phyloP scores from a whole-genome alignment of 1,140 invertebrate species.

The Drosophila punjabiensis region DNA sequence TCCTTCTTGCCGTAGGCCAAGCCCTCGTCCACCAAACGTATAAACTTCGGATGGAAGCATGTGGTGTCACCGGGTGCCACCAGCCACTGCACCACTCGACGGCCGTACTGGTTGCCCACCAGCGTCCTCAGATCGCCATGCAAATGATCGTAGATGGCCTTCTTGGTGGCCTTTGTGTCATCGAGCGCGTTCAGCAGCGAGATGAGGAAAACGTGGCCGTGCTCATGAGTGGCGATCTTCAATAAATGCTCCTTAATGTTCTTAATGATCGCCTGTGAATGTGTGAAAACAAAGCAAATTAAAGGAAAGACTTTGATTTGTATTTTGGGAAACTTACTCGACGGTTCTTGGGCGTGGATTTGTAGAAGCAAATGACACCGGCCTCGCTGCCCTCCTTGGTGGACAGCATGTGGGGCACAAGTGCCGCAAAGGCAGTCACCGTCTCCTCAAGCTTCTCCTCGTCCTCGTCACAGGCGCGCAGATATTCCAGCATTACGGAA shows the following conservation, averaged over 20 bases:
- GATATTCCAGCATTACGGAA: conserved; percentile 92
- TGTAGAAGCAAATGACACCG: conserved; percentile 94
- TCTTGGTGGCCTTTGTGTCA: conserved; percentile 95
- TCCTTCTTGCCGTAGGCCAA: conserved; percentile 93
- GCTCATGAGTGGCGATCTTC: conserved; percentile 93
- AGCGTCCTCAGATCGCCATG: conserved; percentile 90
- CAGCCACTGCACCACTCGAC: conserved; percentile 92
- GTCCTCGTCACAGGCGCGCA: conserved; percentile 88
- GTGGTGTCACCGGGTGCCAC: conserved; percentile 91
- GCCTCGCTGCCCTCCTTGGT: conserved; percentile 93
- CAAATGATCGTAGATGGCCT: conserved; percentile 92
- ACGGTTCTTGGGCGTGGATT: conserved; percentile 82
- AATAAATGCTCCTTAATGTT: conserved; percentile 93
- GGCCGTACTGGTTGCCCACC: conserved; percentile 90
- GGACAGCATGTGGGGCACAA: conserved; percentile 92
- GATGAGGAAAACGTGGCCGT: conserved; percentile 93
- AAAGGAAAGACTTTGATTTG: neutral
- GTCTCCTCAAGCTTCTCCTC: conserved; percentile 87
- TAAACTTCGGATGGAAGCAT: conserved; percentile 91
- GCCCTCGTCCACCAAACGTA: conserved; percentile 90
- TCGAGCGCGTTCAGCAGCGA: conserved; percentile 96
- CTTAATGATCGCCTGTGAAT: conserved; percentile 89
- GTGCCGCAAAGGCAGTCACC: conserved; percentile 89
- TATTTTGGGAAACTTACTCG: conserved; percentile 53
- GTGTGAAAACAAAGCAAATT: no score